Evolutionary conservation across 2,888 invertebrate species (phyloP), one percentile per base, ranked within the genome.

Genomic region (Saturnia japonica): DNA sequence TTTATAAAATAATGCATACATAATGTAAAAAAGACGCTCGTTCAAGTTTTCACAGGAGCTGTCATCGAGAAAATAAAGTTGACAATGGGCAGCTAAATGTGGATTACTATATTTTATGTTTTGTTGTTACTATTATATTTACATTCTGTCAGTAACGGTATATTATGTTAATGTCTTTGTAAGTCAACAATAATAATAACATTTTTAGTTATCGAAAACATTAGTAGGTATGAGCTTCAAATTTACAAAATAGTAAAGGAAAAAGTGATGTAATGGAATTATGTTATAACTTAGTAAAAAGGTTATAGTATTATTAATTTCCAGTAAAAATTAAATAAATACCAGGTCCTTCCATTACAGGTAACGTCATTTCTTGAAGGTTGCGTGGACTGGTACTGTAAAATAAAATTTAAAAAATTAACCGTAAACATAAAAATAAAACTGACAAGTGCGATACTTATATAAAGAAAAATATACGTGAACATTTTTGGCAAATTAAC

Each of bases 301-400:
- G 57, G 28, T 60, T 11, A n/a, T n/a, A 6, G 28, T 25, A 16
- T 25, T 60, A 51, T 51, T 51, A 51, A 22, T 54, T 22, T 54
- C 7, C 7, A 60, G 6, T 25, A 60, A 60, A 60, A 60, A 60
- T 28, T 28, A 14, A 60, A 28, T 14, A 57, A 19, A 71, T 77
- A 93, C 94, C 93, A 72, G 91, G 94, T 25, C 90, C 93, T 79
- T 95, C 95, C 68, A 88, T 74, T 72, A 81, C 67, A 2, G 89
- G 93, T 79, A 96, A 87, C 67, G 96, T 95, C 87, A 96, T 95
- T 91, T 96, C 96, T 87, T 96, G 95, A 74, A 96, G 88, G 82
- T 95, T 95, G 75, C 96, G 94, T 25, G 96, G 96, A 85, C 96
- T 96, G 70, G 96, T 96, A 84, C 96, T 96, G 95, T 68, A 95